Base-by-base conservation (phyloP, 2,888 invertebrate genomes). In the Orthosia gracilis region DNA sequence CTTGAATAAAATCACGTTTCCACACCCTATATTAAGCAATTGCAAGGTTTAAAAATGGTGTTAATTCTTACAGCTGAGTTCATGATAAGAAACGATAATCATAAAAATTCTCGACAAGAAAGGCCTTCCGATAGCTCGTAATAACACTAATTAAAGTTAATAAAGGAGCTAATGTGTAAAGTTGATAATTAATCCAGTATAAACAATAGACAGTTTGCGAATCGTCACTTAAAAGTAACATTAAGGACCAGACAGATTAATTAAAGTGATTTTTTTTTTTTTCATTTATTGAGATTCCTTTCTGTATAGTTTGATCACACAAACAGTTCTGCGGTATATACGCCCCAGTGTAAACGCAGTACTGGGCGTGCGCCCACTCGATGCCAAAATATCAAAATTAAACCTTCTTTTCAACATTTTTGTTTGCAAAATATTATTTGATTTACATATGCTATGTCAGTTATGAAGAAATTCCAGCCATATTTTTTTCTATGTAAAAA, bases 91-190 rank as follows among this genome's bases (percentile, higher is more conserved):
- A 72, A 62, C 17, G 23, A 69, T 57, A 62, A 61, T 61, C 47
- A 64, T 73, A 73, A 67, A 80, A 78, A 69, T 23, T 66, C 69
- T 61, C 40, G 11, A 15, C 69, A 45, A n/a, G 50, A 57, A 70
- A 76, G 40, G 21, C 26, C 45, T 61, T 66, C 55, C 59, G 73
- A 79, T 79, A 50, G 63, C 66, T 26, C 59, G 31, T 73, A 79
- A 69, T 79, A 54, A n/a, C 55, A 17, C 23, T 79, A 79, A 80
- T 80, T 80, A 80, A 64, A 18, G 47, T 17, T 64, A 72, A 69
- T 80, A 79, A 78, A 57, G 13, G 45, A 55, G 45, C 13, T 21
- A 50, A 49, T 71, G 68, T 31, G 52, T 69, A 52, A 26, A 64
- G 17, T 40, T 26, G 52, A n/a, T 71, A 57, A 61, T 80, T 68